These are phyloP conservation scores for Pandemis corylana DNA, from an alignment of 2,888 invertebrate genomes.

Conservation along the genomic window DNA sequence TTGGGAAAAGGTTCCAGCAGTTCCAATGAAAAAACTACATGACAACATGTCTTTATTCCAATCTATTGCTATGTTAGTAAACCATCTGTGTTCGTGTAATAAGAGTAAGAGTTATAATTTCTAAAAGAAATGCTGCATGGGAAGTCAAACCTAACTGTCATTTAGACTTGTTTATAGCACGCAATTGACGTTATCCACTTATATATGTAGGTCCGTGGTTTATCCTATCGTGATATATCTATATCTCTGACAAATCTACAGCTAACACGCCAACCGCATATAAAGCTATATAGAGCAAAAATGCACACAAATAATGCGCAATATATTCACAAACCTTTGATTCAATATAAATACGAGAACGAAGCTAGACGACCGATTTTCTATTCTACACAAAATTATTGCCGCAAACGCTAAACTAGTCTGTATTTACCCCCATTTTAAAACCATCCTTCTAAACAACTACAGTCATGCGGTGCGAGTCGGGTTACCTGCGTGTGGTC, in stretches of 20 bases:
- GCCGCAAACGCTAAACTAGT: conserved; percentile 1
- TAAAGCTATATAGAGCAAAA: conserved; percentile 17
- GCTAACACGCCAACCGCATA: conserved; percentile 23
- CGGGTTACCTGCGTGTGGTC: too few species aligned
- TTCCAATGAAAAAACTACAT: too few species aligned
- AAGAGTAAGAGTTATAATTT: too few species aligned
- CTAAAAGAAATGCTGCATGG: too few species aligned
- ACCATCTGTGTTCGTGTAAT: too few species aligned
- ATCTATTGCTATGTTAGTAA: too few species aligned
- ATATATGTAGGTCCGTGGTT: neutral
- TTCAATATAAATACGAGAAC: conserved; percentile 9
- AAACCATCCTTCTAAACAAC: neutral
- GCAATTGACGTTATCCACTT: too few species aligned
- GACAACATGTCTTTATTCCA: too few species aligned
- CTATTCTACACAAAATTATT: conserved; percentile 36
- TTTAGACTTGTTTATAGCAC: too few species aligned
- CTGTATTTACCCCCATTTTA: neutral
- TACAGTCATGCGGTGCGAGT: too few species aligned
- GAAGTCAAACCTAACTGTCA: too few species aligned
- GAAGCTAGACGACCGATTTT: conserved; percentile 19
- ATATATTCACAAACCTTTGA: conserved; percentile 30
- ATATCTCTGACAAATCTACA: neutral
- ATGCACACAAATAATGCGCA: conserved; percentile 24
- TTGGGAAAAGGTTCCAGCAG: neutral
- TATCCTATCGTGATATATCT: neutral